Conservation (phyloP, 2,888 invertebrate genomes). For the Acrobasis suavella region DNA sequence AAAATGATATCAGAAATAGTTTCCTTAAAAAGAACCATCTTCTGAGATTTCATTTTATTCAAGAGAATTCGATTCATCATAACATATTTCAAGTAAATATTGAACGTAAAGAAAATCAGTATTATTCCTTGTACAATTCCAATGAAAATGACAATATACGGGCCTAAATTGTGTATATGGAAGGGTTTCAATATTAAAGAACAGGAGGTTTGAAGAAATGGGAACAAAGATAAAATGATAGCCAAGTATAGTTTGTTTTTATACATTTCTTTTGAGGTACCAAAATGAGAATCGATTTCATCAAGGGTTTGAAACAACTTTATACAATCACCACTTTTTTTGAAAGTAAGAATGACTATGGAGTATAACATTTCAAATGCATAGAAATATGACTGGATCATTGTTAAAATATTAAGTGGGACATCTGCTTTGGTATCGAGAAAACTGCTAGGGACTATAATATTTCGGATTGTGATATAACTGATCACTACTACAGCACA, state of each 20-base stretch:
- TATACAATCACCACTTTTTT: slow-evolving; percentile 43
- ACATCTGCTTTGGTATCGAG: slow-evolving; percentile 37
- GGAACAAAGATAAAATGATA: slow-evolving; percentile 37
- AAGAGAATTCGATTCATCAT: slow-evolving; percentile 46
- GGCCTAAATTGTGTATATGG: slow-evolving; percentile 42
- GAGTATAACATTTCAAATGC: slow-evolving; percentile 46
- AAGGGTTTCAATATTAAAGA: slow-evolving; percentile 42
- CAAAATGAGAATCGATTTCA: slow-evolving; percentile 47
- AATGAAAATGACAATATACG: slow-evolving; percentile 43
- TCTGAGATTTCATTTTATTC: slow-evolving; percentile 37
- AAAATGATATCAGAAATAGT: slow-evolving; percentile 33
- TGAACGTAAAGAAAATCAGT: slow-evolving; percentile 43
- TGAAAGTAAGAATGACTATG: slow-evolving; percentile 42
- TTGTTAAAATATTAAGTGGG: slow-evolving; percentile 54
- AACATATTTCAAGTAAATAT: slow-evolving; percentile 46
- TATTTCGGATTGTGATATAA: not conserved
- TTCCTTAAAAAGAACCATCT: slow-evolving; percentile 37
- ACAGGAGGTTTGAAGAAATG: slow-evolving; percentile 35
- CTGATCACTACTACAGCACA: not conserved
- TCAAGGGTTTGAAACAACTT: slow-evolving; percentile 48
- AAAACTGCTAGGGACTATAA: not conserved
- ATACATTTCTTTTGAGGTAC: slow-evolving; percentile 37
- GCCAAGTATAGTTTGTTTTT: slow-evolving; percentile 40
- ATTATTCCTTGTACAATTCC: slow-evolving; percentile 52
- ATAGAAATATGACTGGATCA: slow-evolving; percentile 41